Conservation (phyloP, 2,888 invertebrate genomes). For the Netelia inedita region DNA sequence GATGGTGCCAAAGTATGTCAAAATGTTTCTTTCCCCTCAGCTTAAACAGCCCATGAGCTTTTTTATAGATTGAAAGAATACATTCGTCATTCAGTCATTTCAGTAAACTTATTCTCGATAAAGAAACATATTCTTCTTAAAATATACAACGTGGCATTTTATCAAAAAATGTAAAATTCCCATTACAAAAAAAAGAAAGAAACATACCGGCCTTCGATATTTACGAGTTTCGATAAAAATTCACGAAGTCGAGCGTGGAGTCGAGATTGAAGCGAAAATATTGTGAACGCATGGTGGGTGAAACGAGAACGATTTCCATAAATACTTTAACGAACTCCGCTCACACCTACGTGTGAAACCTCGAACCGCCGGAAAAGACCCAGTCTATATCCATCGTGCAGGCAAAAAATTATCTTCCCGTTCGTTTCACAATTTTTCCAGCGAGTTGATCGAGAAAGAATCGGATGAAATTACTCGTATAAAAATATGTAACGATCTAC, state of each 20-base stretch:
- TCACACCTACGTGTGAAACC: background rate
- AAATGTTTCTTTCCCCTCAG: too few relatives aligned
- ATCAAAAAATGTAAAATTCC: background rate
- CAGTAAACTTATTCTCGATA: too few relatives aligned
- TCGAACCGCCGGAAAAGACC: slow-evolving; percentile 64
- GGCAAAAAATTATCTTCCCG: slow-evolving; percentile 42
- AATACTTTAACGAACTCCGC: slow-evolving; percentile 37
- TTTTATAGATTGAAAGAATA: too few relatives aligned
- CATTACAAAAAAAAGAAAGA: too few relatives aligned
- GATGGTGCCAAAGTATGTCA: too few relatives aligned
- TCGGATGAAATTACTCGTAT: slow-evolving; percentile 4
- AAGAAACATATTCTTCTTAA: too few relatives aligned
- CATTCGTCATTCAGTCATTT: too few relatives aligned
- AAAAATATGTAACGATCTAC: background rate
- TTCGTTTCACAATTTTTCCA: slow-evolving; percentile 45
- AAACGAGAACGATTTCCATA: slow-evolving; percentile 37
- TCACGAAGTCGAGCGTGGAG: background rate
- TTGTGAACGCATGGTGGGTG: background rate
- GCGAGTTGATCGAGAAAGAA: slow-evolving; percentile 57
- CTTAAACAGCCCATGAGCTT: too few relatives aligned
- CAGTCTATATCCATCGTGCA: slow-evolving; percentile 11
- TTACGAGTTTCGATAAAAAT: too few relatives aligned
- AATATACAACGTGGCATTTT: background rate
- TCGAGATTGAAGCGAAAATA: slow-evolving; percentile 17
- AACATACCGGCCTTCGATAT: too few relatives aligned